These are phyloP conservation scores for Greenwoodochromis staneri DNA, from an alignment of 2,113 vertebrate species.

Conservation along the genomic window DNA sequence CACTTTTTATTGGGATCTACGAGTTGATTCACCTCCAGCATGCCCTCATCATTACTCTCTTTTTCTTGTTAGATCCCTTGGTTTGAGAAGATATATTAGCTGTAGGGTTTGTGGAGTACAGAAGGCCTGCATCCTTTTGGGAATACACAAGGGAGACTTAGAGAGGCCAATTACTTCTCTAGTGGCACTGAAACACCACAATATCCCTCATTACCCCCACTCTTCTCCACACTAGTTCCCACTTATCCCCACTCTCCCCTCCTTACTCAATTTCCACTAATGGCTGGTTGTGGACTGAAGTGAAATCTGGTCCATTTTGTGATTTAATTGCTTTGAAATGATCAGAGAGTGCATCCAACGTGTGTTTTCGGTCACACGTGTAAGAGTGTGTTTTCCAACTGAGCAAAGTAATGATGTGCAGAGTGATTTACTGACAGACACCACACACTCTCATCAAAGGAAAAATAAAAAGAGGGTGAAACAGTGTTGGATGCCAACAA, in stretches of 20 bases:
- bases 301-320: constrained; percentile 33
- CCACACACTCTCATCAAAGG: not conserved
- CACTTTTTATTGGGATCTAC: not conserved
- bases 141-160: constrained; percentile 15
- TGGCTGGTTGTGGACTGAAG: constrained; percentile 13
- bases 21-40: not conserved
- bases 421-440: not conserved
- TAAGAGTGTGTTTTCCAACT: not conserved
- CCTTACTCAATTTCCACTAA: constrained; percentile 34
- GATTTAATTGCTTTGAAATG: constrained; percentile 45
- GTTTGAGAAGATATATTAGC: not conserved
- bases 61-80: not conserved
- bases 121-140: not conserved
- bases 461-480: not conserved
- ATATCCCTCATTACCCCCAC: constrained; percentile 26
- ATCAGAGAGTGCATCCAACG: not conserved
- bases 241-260: constrained; percentile 10
- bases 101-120: not conserved
- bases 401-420: constrained; percentile 2
- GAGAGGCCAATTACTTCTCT: constrained; percentile 25
- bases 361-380: not conserved
- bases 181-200: constrained; percentile 12
- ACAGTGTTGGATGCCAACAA: not conserved
- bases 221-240: not conserved
- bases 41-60: not conserved